A percentile compares a stretch with the other conserved stretches of the same genome.
Conservation (phyloP, 1,140 invertebrate species). For the Popillia japonica region DNA sequence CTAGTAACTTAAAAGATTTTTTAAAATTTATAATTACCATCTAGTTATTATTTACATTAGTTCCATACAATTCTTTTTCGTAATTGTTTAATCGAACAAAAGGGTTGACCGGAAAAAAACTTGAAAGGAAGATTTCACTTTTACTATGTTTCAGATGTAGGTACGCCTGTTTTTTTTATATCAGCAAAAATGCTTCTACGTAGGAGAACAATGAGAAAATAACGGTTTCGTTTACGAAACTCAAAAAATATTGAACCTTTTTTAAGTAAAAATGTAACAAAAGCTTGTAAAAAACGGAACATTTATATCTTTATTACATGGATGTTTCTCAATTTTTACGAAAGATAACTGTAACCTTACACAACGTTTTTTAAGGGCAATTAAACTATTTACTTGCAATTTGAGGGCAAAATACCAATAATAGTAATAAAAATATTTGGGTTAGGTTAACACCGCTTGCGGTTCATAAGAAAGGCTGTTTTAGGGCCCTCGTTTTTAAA, state of each 20-base stretch:
- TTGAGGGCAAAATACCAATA: neutral
- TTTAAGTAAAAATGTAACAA: constrained; percentile 19
- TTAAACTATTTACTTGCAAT: constrained; percentile 5
- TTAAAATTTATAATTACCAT: too few species aligned
- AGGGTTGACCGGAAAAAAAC: too few species aligned
- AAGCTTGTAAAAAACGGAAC: neutral
- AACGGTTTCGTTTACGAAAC: neutral
- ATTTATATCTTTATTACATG: neutral
- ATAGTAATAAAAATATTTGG: neutral
- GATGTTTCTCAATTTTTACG: neutral
- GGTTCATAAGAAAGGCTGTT: neutral
- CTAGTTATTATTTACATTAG: too few species aligned
- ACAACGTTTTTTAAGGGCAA: neutral
- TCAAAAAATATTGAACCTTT: neutral
- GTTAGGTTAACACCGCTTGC: neutral
- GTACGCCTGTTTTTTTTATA: neutral
- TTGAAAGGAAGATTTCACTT: neutral
- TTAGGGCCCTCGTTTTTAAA: neutral
- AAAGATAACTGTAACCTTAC: neutral
- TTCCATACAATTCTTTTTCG: too few species aligned
- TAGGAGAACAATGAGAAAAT: neutral
- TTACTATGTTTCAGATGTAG: neutral
- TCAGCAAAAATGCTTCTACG: neutral
- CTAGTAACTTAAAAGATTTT: too few species aligned
- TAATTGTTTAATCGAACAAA: too few species aligned